Conservation (phyloP, 2,797 vertebrate species). For the Lemur catta region DNA sequence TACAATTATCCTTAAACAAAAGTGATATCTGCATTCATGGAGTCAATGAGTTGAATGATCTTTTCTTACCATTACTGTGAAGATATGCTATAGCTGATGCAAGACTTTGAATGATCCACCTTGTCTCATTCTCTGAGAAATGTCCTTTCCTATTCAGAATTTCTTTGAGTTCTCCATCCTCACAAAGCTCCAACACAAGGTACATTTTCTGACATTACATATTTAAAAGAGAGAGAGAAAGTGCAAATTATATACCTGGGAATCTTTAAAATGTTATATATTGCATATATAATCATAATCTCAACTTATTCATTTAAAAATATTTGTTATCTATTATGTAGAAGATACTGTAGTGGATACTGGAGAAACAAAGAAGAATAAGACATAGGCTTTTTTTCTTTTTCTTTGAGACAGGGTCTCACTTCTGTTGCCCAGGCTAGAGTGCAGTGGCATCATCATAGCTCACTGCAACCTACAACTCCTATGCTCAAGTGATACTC, state of each 20-base stretch:
- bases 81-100: constrained; percentile 89
- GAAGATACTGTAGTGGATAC: background rate
- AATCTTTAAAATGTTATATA: constrained; percentile 1
- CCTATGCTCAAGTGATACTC: background rate
- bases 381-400: background rate
- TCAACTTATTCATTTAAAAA: constrained; percentile 24
- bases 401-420: background rate
- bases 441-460: background rate
- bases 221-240: constrained; percentile 48
- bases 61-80: constrained; percentile 87
- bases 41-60: background rate
- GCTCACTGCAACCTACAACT: background rate
- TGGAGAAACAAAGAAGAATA: background rate
- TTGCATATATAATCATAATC: background rate
- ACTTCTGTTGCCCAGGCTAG: background rate
- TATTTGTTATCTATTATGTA: background rate
- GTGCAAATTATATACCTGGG: constrained; percentile 7
- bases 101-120: constrained; percentile 88
- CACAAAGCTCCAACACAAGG: constrained; percentile 91
- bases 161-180: constrained; percentile 89
- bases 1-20: constrained; percentile 19
- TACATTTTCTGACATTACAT: constrained; percentile 86
- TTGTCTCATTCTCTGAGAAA: constrained; percentile 90
- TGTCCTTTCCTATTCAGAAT: constrained; percentile 84
- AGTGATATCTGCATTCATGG: background rate